Base-by-base conservation (phyloP, 2,888 invertebrate species). In the Acleris literana region DNA sequence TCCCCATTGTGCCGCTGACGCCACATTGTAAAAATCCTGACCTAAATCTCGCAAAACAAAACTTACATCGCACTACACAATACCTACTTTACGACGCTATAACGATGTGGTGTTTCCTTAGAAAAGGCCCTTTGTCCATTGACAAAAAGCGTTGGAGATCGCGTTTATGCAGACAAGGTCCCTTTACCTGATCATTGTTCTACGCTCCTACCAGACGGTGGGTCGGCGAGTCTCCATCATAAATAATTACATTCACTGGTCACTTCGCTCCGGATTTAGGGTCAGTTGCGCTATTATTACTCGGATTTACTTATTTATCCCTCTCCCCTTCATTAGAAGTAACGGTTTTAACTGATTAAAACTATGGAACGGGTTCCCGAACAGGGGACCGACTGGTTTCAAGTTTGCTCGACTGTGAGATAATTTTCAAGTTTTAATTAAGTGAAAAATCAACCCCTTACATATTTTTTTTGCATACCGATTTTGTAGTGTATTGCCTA, bases 301-400 rank as follows among this genome's bases (percentile, higher is more conserved):
- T 80, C 76, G 82, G 85, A 86, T 87, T 90, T 86, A 85, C 83
- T 88, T 87, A 86, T 84, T 88, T 87, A 87, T 84, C 86, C 86
- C 86, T 84, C 90, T 87, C 90, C 92, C 91, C 86, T 87, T 92
- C 92, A 92, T 92, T 92, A 92, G 90, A 86, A 87, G 89, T 92
- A 92, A 92, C 92, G 92, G 92, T 91, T 92, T 88, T 88, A 85
- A 87, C 87, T 87, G 88, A 86, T 90, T 92, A 92, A 92, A 92
- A 92, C 92, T 90, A 90, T 88, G 77, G 88, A 92, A 92, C 92
- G 84, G 85, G 92, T 92, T 92, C 82, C 78, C 74, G 69, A 73
- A 82, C 84, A 83, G 87, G 91, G 92, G 86, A 78, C 79, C 75
- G 80, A 90, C 90, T 86, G 88, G 89, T 89, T 90, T 85, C 78